Evolutionary conservation across 2,888 invertebrate species (phyloP), one percentile per base, ranked within the genome.

Genomic region (Microdon myrmicae): DNA sequence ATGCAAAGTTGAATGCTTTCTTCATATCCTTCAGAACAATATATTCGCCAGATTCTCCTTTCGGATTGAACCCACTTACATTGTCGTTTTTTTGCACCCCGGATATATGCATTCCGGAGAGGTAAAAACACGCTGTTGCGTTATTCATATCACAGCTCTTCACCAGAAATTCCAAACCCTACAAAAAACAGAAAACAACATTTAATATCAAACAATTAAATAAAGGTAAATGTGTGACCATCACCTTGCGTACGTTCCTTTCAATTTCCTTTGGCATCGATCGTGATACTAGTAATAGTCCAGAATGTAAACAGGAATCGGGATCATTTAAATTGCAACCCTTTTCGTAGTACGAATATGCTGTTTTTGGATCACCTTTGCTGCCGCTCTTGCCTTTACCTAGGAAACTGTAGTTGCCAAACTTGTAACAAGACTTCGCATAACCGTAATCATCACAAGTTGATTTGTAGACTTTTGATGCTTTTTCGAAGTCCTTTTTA

Each of bases 361-460:
- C 90, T 55, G 83, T 83, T n/a, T 76, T 75, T 0, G 82, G 76
- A 71, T 90, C 85, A 10, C 84, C 82, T 69, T 85, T 85, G 55
- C 77, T 75, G 23, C 79, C 78, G 38, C 76, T 78, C 38, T 78
- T 78, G 26, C 88, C 88, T 75, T 85, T 85, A 38, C 92, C 92
- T 2, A 88, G 70, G 58, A 88, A 76, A 31, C 83, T 82, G 69
- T 88, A 91, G 72, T 88, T 90, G 2, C 90, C 97, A 75, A 85
- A 90, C 79, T 94, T 95, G 68, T 88, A 85, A 77, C 98, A 98
- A 74, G 96, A 96, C 75, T 87, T 90, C 3, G 87, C 88, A 75
- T 86, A 92, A 61, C 90, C 87, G 71, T 88, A 87, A 59, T 92
- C 89, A 73, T 94, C 90, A 78, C 97, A 98, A 78, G 94, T 97